Conservation (phyloP, 2,797 vertebrate species). For the Capromys pilorides region DNA sequence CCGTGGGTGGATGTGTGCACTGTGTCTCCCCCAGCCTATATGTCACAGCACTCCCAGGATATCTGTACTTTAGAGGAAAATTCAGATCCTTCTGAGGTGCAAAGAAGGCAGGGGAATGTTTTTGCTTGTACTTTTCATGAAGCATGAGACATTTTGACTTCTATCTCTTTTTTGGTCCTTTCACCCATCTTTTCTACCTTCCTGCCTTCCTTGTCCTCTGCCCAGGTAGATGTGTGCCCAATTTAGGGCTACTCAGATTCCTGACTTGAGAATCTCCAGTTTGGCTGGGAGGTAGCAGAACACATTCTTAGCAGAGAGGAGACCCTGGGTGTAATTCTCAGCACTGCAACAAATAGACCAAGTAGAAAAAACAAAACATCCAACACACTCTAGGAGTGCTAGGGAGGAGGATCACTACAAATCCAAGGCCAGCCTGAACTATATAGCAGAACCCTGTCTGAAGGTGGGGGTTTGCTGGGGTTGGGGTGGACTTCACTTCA, state of each 20-base stretch:
- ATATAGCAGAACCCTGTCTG: not conserved
- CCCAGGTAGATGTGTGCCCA: not conserved
- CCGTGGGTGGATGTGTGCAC: no score
- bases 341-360: not conserved
- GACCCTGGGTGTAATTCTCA: not conserved
- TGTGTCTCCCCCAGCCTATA: not conserved
- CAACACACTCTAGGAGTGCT: not conserved
- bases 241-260: not conserved
- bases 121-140: not conserved
- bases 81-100: accelerated
- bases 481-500: no score
- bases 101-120: not conserved
- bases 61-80: not conserved
- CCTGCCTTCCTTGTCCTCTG: not conserved
- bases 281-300: not conserved
- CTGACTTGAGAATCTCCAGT: not conserved
- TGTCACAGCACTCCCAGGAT: not conserved
- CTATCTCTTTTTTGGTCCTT: not conserved
- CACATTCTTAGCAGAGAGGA: not conserved
- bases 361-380: not conserved
- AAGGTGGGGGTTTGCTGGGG: not conserved
- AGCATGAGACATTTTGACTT: not conserved
- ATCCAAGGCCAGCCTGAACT: not conserved
- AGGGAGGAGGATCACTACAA: not conserved
- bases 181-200: not conserved